Conservation (phyloP, 2,113 vertebrate species). For the Illadopsis cleaveri region DNA sequence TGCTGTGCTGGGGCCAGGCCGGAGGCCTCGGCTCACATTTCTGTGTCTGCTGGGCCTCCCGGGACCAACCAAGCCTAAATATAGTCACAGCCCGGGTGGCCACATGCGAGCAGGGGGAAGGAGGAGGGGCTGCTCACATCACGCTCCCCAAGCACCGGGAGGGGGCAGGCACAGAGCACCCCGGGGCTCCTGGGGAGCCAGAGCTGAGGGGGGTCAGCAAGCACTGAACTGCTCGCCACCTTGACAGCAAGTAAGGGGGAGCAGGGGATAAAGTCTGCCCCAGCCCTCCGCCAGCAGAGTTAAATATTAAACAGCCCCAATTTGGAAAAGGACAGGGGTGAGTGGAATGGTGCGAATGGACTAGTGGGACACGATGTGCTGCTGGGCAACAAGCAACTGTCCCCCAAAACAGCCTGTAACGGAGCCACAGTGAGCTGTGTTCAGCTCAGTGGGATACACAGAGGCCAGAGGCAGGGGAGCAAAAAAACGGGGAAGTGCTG, state of each 20-base stretch:
- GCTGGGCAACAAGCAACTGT: neutral
- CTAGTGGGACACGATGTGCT: neutral
- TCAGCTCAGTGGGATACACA: fast-evolving
- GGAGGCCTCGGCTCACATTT: constrained; percentile 77
- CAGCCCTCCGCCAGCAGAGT: neutral
- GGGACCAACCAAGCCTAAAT: constrained; percentile 82
- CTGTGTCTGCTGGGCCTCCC: constrained; percentile 67
- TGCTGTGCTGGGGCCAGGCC: neutral
- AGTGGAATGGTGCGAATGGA: neutral
- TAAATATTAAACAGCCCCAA: constrained; percentile 51
- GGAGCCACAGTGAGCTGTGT: neutral
- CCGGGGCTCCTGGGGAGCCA: fast-evolving
- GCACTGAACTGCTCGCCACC: neutral
- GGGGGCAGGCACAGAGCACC: neutral
- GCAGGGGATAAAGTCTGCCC: constrained; percentile 58
- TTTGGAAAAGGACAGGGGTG: neutral
- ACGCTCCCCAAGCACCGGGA: neutral
- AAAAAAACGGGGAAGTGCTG: neutral
- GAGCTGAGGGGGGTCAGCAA: neutral
- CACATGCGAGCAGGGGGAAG: constrained; percentile 8
- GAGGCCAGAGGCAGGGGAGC: neutral
- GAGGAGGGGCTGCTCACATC: constrained; percentile 26
- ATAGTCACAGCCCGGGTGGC: constrained; percentile 78
- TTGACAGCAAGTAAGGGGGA: neutral
- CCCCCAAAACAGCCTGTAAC: neutral